Conservation (phyloP, 2,888 invertebrate species). For the Cybosia mesomella region DNA sequence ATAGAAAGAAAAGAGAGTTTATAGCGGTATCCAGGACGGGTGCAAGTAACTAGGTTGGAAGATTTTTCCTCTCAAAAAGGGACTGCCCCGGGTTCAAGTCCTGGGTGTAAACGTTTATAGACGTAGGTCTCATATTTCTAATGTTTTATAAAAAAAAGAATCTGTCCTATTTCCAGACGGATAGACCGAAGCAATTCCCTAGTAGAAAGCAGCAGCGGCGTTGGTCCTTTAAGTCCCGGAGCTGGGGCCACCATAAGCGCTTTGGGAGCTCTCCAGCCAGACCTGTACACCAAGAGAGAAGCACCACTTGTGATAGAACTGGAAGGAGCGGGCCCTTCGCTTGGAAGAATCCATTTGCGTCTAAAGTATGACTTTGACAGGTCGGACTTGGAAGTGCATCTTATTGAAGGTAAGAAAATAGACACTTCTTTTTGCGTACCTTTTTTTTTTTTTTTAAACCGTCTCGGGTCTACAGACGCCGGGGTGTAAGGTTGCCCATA, state of each 20-base stretch:
- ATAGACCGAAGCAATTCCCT: conserved; percentile 85
- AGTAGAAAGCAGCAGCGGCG: conserved; percentile 81
- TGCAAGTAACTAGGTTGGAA: too few species aligned
- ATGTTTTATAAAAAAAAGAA: background rate
- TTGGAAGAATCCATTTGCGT: conserved; percentile 94
- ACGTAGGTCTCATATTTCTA: background rate
- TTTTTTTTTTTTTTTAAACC: too few species aligned
- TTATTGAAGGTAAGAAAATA: conserved; percentile 92
- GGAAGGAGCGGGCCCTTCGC: conserved; percentile 88
- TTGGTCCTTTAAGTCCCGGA: conserved; percentile 78
- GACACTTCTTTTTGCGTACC: background rate
- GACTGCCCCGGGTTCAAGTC: too few species aligned
- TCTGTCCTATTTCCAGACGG: conserved; percentile 64
- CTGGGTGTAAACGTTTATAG: too few species aligned
- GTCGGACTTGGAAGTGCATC: conserved; percentile 95
- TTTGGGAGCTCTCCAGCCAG: conserved; percentile 94
- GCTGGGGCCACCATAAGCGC: conserved; percentile 78
- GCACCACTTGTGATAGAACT: conserved; percentile 91
- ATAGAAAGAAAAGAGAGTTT: too few species aligned
- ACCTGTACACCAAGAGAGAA: conserved; percentile 93
- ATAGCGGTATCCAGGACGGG: too few species aligned
- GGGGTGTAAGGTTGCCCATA: too few species aligned
- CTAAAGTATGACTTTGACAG: conserved; percentile 96
- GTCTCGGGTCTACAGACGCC: too few species aligned
- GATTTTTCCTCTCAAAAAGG: too few species aligned